Percentiles rank a stretch among this genome's conserved stretches.
Conservation (phyloP, 2,797 vertebrate genomes). For the Lophotriccus pileatus region DNA sequence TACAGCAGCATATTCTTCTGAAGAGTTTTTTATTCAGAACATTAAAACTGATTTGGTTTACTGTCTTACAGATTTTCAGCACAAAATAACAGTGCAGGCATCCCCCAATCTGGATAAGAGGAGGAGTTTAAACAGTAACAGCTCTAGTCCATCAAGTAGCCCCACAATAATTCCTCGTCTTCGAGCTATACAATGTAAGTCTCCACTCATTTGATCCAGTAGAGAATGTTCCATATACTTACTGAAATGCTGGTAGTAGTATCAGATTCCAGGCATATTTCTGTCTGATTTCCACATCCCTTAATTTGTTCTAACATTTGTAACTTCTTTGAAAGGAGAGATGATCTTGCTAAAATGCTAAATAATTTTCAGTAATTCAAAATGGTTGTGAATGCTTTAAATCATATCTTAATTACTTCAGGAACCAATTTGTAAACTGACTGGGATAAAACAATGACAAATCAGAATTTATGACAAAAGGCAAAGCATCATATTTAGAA, state of each 20-base stretch:
- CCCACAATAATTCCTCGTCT: conserved; percentile 91
- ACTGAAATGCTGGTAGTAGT: neutral
- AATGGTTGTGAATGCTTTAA: neutral
- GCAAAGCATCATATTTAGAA: neutral
- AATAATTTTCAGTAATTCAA: neutral
- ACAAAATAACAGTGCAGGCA: conserved; percentile 96
- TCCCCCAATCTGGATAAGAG: conserved; percentile 93
- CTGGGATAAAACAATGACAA: neutral
- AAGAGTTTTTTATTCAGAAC: neutral
- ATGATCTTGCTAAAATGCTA: neutral
- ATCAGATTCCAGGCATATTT: neutral
- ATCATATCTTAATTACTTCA: neutral
- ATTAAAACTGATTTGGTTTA: neutral
- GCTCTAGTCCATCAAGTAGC: conserved; percentile 90
- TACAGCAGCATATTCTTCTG: neutral
- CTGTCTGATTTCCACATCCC: neutral
- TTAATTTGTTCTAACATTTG: neutral
- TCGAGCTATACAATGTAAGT: conserved; percentile 92
- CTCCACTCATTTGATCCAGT: neutral
- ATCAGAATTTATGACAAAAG: neutral
- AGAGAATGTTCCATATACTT: neutral
- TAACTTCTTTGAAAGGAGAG: neutral
- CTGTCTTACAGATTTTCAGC: conserved; percentile 86
- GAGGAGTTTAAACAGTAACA: conserved; percentile 88
- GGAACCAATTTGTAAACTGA: neutral